Evolutionary conservation across 2,797 vertebrate genomes (phyloP).

Genomic region (Hippocampus kuda): DNA sequence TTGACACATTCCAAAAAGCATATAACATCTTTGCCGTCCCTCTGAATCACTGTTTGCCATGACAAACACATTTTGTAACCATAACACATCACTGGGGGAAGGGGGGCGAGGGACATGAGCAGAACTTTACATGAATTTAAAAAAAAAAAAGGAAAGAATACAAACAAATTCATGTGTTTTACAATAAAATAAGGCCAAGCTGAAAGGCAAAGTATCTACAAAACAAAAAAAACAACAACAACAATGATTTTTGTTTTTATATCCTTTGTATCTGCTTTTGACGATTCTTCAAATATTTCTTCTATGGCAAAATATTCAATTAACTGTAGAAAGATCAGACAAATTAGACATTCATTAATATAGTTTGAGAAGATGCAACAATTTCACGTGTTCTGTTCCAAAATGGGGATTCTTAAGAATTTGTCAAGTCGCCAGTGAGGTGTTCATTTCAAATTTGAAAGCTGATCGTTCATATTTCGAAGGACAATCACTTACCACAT

Average conservation of each 20-base stretch:
- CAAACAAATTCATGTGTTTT: slow-evolving; percentile 42
- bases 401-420: background rate
- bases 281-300: slow-evolving; percentile 45
- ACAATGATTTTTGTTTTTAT: slow-evolving; percentile 30
- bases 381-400: background rate
- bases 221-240: slow-evolving; percentile 25
- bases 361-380: background rate
- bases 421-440: background rate
- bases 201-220: slow-evolving; percentile 51
- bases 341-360: background rate
- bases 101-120: slow-evolving; percentile 6
- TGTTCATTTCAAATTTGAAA: background rate
- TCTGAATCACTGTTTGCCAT: slow-evolving; percentile 51
- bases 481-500: slow-evolving; percentile 75
- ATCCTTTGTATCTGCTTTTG: slow-evolving; percentile 26
- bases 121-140: slow-evolving; percentile 18
- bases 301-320: slow-evolving; percentile 43
- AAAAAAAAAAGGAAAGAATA: slow-evolving; percentile 32
- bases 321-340: slow-evolving; percentile 43
- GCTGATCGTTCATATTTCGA: background rate
- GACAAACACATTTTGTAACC: slow-evolving; percentile 49
- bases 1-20: slow-evolving; percentile 15
- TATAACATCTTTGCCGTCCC: slow-evolving; percentile 27
- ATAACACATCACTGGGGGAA: slow-evolving; percentile 14
- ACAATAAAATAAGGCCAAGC: slow-evolving; percentile 56